phyloP scores from a whole-genome alignment of 2,113 vertebrate genomes.

The Australoheros scitulus region DNA sequence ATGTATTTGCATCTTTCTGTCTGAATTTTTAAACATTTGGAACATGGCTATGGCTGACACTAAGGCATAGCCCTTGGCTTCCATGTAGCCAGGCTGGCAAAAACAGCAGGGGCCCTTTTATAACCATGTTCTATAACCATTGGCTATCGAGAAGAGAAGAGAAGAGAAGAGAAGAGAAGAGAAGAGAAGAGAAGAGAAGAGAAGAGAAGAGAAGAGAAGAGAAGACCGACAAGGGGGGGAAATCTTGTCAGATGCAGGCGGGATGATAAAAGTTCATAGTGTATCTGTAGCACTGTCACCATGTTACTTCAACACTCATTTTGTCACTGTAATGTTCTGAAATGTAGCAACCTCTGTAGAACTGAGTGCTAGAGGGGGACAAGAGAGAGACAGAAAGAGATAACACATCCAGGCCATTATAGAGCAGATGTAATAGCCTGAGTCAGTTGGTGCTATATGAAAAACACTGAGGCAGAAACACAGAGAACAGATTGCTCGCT shows the following conservation, averaged over 20 bases:
- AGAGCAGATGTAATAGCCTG: conserved; percentile 27
- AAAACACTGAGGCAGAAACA: conserved; percentile 19
- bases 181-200: neutral
- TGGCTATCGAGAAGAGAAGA: neutral
- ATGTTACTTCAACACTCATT: conserved; percentile 18
- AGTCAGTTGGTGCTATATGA: conserved; percentile 10
- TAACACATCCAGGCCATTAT: conserved; percentile 20
- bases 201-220: neutral
- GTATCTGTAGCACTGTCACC: conserved; percentile 17
- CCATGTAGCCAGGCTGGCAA: conserved; percentile 29
- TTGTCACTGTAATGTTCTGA: conserved; percentile 43
- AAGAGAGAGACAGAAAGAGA: conserved; percentile 22
- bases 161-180: too few relatives aligned
- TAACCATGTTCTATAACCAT: neutral
- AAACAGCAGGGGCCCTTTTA: neutral
- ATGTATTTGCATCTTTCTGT: conserved; percentile 35
- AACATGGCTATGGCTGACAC: conserved; percentile 8
- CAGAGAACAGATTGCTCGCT: conserved; percentile 3
- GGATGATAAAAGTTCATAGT: conserved; percentile 20
- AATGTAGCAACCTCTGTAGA: conserved; percentile 47
- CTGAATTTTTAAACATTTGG: conserved; percentile 23
- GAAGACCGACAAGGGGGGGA: neutral
- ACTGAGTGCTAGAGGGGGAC: conserved; percentile 12
- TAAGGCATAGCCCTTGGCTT: conserved; percentile 25
- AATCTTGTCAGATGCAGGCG: conserved; percentile 8